A percentile compares a stretch with the other conserved stretches of the same genome.
phyloP scores from a whole-genome alignment of 2,888 invertebrate genomes.

The Emmelina monodactyla region DNA sequence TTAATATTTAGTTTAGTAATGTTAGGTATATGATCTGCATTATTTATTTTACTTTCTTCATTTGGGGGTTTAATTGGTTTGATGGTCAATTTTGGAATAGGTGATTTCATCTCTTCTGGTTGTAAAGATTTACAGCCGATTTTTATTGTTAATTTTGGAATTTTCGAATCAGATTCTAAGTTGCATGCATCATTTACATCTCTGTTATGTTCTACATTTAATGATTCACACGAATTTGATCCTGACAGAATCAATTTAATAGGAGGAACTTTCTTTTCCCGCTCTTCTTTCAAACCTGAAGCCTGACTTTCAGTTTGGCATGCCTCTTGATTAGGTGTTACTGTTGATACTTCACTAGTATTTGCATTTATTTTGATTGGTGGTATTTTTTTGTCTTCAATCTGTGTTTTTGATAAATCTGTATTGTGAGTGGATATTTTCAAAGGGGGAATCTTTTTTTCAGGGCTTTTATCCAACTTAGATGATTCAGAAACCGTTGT shows the following conservation, averaged over 20 bases:
- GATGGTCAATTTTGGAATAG: conserved; percentile 50
- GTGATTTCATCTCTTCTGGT: conserved; percentile 41
- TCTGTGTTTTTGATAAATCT: not conserved
- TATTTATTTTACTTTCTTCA: conserved; percentile 20
- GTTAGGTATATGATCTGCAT: conserved; percentile 38
- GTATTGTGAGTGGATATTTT: conserved; percentile 4
- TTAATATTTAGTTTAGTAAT: conserved; percentile 58
- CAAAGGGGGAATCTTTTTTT: conserved; percentile 4
- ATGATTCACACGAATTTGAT: conserved; percentile 19
- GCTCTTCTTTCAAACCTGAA: conserved; percentile 11
- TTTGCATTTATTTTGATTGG: conserved; percentile 6
- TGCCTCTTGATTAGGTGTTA: not conserved
- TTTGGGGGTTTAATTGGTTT: conserved; percentile 34
- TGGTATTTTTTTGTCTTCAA: conserved; percentile 3
- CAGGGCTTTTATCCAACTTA: conserved; percentile 1
- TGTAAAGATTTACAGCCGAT: conserved; percentile 41
- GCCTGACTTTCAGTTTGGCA: not conserved
- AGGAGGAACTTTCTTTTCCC: conserved; percentile 30
- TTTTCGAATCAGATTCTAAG: conserved; percentile 21
- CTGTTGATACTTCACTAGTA: not conserved
- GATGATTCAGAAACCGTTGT: not conserved
- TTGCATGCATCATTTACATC: not conserved
- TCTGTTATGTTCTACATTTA: conserved; percentile 13
- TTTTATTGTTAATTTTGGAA: conserved; percentile 62
- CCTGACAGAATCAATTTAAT: conserved; percentile 31